Base-by-base conservation (phyloP, 2,797 vertebrate genomes). In the Aldrovandia affinis region DNA sequence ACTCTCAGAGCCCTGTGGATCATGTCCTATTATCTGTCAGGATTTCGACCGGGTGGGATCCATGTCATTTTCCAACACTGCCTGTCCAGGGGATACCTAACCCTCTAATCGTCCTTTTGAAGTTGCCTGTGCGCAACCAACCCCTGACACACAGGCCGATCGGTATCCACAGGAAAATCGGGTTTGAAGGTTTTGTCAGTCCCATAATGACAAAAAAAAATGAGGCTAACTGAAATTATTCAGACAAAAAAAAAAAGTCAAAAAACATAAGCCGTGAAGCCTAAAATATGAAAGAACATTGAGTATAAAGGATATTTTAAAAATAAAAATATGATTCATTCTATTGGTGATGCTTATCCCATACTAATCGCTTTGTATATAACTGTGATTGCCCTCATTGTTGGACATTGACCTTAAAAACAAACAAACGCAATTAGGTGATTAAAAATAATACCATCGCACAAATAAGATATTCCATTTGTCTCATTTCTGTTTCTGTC, bases 1-100 rank as follows among this genome's bases (percentile, higher is more conserved):
- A 63, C 22, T 63, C 78, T 78, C 78, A 78, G 90, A 87, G 78
- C 88, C 86, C 79, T 93, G 92, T 93, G 87, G 89, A 93, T 86
- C 65, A 82, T 81, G 88, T 83, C 28, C 83, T 57, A 87, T 89
- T 89, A 89, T 90, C 83, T 89, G 80, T 50, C 87, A 73, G 57
- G 81, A 80, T 83, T 90, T 89, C 85, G 89, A 89, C 81, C 89
- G 86, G 88, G 86, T 83, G 82, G 86, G 85, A 65, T 88, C 73
- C 61, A 83, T 85, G 82, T 44, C 25, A 28, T 36, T 86, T 81
- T 52, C 25, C 47, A 87, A 39, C 73, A 3, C 14, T 78, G 82
- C 82, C 75, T 44, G 33, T 83, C 59, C 59, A 83, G 73, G 75
- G 20, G 28, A 73, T 44, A 79, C 47, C 82, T 78, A 79, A 83